Evolutionary conservation across 1,140 invertebrate genomes (phyloP).

Genomic region (Drosophila santomea): DNA sequence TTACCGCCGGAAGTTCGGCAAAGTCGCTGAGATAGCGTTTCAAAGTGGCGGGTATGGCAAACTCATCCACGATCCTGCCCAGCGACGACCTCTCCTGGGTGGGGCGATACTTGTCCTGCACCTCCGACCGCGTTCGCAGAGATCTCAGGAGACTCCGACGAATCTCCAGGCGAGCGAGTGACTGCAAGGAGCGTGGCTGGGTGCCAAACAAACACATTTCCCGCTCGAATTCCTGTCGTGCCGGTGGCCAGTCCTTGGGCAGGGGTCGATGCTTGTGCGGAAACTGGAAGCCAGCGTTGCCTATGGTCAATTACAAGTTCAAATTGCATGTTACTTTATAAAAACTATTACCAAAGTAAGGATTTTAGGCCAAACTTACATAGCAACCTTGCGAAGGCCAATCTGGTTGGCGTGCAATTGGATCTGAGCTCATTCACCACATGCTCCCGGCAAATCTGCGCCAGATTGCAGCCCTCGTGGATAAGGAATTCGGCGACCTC

Average conservation of each 20-base stretch:
- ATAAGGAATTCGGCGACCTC: constrained; percentile 85
- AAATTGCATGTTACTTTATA: too few species aligned
- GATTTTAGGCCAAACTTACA: constrained; percentile 44
- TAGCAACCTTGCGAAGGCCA: constrained; percentile 57
- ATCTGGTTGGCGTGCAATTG: constrained; percentile 10
- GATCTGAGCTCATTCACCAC: constrained; percentile 56
- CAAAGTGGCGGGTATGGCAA: constrained; percentile 56
- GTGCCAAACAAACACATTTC: constrained; percentile 35
- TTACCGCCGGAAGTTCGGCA: constrained; percentile 57
- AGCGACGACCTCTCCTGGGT: constrained; percentile 63
- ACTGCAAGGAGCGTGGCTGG: constrained; percentile 60
- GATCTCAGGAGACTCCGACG: constrained; percentile 44
- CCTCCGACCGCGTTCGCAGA: constrained; percentile 28
- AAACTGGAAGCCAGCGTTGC: constrained; percentile 68
- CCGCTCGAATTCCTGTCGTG: constrained; percentile 47
- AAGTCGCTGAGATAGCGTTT: constrained; percentile 72
- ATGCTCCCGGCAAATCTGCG: constrained; percentile 65
- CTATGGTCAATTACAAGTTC: constrained; percentile 15
- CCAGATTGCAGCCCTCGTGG: constrained; percentile 85
- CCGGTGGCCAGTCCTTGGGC: constrained; percentile 29
- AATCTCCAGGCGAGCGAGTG: constrained; percentile 59
- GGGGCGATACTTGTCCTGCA: constrained; percentile 56
- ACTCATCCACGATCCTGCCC: constrained; percentile 60
- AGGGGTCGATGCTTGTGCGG: constrained; percentile 29
- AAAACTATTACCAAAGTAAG: too few species aligned